Evolutionary conservation across 2,113 vertebrate genomes (phyloP).

Genomic region (Epinephelus lanceolatus): DNA sequence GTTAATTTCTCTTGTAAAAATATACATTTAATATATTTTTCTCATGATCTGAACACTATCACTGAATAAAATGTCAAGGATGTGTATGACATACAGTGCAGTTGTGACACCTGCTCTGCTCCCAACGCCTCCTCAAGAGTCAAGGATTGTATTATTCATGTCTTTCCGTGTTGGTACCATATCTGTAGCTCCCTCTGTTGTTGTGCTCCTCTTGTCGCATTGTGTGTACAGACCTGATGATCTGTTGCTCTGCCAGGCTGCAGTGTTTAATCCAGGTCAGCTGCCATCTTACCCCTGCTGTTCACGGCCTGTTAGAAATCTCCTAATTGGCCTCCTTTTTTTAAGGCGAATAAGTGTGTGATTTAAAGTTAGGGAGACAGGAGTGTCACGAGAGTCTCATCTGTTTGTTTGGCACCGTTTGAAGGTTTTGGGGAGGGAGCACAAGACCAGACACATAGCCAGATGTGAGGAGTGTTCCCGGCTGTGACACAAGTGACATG

Average conservation of each 20-base stretch:
- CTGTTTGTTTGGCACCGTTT: slow-evolving; percentile 70
- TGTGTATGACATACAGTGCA: slow-evolving; percentile 1
- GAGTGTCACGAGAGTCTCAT: slow-evolving; percentile 54
- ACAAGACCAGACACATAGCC: slow-evolving; percentile 42
- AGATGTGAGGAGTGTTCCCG: slow-evolving; percentile 76
- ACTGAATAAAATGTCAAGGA: slow-evolving; percentile 20
- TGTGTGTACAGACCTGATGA: slow-evolving; percentile 58
- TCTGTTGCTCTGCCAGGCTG: slow-evolving; percentile 63
- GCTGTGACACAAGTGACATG: slow-evolving; percentile 61
- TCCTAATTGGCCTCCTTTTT: slow-evolving; percentile 63
- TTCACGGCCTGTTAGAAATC: slow-evolving; percentile 57
- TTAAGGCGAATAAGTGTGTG: slow-evolving; percentile 42
- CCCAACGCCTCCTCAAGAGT: slow-evolving; percentile 44
- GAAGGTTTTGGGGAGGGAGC: slow-evolving; percentile 31
- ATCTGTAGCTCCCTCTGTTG: slow-evolving; percentile 47
- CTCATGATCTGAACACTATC: slow-evolving; percentile 9
- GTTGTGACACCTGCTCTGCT: slow-evolving; percentile 46
- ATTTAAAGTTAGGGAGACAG: slow-evolving; percentile 48
- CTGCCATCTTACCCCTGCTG: slow-evolving; percentile 56
- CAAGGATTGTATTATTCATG: slow-evolving; percentile 68
- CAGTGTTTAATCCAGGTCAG: slow-evolving; percentile 71
- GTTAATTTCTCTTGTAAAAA: not conserved
- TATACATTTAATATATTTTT: not conserved
- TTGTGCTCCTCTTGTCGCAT: slow-evolving; percentile 63
- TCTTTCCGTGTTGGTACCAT: slow-evolving; percentile 51